phyloP scores from a whole-genome alignment of 2,888 invertebrate species.

The Tipula lateralis region DNA sequence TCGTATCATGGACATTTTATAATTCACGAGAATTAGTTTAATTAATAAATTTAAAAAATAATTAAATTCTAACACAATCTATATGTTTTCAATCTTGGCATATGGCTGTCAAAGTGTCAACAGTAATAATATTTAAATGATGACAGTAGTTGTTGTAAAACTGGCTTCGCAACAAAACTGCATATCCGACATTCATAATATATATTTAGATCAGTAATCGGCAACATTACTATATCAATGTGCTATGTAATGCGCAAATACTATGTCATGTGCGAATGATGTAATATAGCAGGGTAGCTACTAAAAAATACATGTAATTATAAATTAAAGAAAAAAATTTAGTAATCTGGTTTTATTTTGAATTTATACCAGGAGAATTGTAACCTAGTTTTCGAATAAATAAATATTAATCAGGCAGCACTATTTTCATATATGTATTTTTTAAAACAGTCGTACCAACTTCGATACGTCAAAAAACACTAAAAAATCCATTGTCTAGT shows the following conservation, averaged over 20 bases:
- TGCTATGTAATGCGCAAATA: too few species aligned
- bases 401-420: background rate
- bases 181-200: background rate
- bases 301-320: too few species aligned
- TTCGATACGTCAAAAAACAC: background rate
- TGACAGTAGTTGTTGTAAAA: background rate
- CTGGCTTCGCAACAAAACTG: background rate
- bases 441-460: slow-evolving; percentile 3
- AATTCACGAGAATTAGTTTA: background rate
- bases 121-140: background rate
- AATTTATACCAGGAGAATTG: too few species aligned
- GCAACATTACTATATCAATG: too few species aligned
- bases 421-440: background rate
- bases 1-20: background rate
- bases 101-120: background rate
- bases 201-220: too few species aligned
- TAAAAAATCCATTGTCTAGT: slow-evolving; percentile 26
- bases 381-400: too few species aligned
- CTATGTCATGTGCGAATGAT: too few species aligned
- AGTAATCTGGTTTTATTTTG: too few species aligned
- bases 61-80: background rate
- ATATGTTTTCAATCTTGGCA: background rate
- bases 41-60: background rate
- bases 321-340: too few species aligned
- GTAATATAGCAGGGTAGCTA: too few species aligned